A percentile compares a stretch with the other conserved stretches of the same genome.
Evolutionary conservation across 2,797 vertebrate genomes (phyloP).

Genomic region (Argentina silus): DNA sequence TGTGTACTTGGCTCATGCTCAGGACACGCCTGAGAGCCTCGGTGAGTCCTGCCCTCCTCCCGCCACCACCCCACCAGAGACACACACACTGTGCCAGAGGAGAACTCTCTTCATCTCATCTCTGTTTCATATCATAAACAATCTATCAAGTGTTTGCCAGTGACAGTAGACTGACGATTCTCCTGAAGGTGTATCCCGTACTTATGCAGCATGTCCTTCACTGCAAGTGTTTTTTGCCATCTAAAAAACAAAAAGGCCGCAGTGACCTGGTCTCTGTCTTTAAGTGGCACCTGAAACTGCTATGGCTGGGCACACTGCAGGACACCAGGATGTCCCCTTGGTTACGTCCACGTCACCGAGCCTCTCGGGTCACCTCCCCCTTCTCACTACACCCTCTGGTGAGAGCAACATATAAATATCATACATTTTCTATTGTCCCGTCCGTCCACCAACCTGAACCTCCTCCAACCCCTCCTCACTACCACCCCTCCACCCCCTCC

Average conservation of each 20-base stretch:
- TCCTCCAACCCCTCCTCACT: conserved; percentile 13
- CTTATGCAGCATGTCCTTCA: not conserved
- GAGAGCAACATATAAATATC: not conserved
- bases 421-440: not conserved
- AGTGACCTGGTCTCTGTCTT: not conserved
- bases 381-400: conserved; percentile 5
- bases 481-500: conserved; percentile 7
- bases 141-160: not conserved
- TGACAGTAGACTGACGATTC: not conserved
- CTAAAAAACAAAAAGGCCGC: too few species aligned
- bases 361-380: not conserved
- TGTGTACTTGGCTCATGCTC: conserved; percentile 66
- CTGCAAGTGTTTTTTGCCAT: not conserved
- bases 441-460: too few species aligned
- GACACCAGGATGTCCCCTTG: not conserved
- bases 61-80: not conserved
- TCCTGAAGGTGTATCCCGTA: not conserved
- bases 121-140: not conserved
- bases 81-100: not conserved
- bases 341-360: not conserved
- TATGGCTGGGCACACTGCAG: not conserved
- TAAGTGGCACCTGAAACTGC: not conserved
- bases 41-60: conserved; percentile 67
- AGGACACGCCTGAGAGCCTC: conserved; percentile 72
- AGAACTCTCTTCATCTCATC: not conserved